Evolutionary conservation across 2,113 vertebrate species (phyloP), one percentile per base, ranked within the genome.

Genomic region (Delphinapterus leucas): DNA sequence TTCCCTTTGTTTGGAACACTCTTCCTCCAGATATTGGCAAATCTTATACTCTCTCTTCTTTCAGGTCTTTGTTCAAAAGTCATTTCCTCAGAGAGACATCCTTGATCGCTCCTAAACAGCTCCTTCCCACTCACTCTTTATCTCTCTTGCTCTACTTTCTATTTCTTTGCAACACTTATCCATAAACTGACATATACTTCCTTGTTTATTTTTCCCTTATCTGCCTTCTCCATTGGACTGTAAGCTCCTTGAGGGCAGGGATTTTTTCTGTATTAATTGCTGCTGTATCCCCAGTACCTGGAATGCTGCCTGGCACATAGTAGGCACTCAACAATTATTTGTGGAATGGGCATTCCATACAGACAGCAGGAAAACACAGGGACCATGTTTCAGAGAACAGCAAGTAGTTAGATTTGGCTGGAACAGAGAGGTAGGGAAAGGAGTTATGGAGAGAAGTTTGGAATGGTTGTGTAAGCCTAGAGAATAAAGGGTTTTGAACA

Each of bases 61-160:
- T 96, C 38, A 80, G 38, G 28, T 94, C 28, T 87, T 93, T 95
- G n/a, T 49, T 94, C 74, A 90, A 90, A 96, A 87, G 49, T 70
- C 18, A 81, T 70, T 88, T 93, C 33, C 13, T 90, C 77, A 92
- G 28, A 95, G 31, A 90, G 68, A 81, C 31, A 92, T 70, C 67
- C 36, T 76, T 93, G 47, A 83, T 49, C 23, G 61, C 47, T 58
- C 25, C 91, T 88, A 90, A 93, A 74, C 14, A 60, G 8, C n/a
- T 88, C 60, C 41, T 85, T 95, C 36, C 21, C 47, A 26, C 28
- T 95, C 47, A 90, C 3, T 68, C 10, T 55, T 73, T 88, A 28
- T 85, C 20, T 90, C 65, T 20, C 25, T 81, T 85, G 6, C 26
- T 93, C 36, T 41, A 53, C 14, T 91, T 85, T 65, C 70, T 91